phyloP scores from a whole-genome alignment of 2,888 invertebrate species.

The Arrhopalites spinosus region DNA sequence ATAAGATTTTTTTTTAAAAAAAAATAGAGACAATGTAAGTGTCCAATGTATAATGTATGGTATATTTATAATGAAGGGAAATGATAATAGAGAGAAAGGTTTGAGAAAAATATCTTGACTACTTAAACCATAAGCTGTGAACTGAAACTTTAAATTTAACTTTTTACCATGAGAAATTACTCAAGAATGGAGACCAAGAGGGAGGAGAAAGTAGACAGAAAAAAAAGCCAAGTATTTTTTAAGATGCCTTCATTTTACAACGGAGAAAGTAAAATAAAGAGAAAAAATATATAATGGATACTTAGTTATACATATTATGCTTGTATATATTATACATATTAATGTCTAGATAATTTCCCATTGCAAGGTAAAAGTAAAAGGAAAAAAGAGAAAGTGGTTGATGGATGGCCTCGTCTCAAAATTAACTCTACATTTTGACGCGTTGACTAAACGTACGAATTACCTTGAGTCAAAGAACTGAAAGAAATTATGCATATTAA shows the following conservation, averaged over 20 bases:
- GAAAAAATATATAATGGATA: too few species aligned
- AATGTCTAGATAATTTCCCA: slow-evolving; percentile 2
- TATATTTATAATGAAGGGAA: background rate
- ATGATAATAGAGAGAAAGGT: background rate
- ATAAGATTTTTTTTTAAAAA: background rate
- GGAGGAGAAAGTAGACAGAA: background rate
- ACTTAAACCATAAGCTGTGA: background rate
- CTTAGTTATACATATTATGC: too few species aligned
- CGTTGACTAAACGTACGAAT: slow-evolving; percentile 25
- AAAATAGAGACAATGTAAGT: background rate
- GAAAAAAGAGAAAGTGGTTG: background rate
- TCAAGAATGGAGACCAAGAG: background rate
- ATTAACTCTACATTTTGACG: slow-evolving; percentile 28
- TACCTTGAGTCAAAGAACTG: slow-evolving; percentile 28
- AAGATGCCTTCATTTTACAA: background rate
- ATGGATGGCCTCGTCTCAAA: slow-evolving; percentile 25
- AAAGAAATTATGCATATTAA: slow-evolving; percentile 33
- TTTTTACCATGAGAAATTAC: background rate
- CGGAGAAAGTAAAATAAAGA: background rate
- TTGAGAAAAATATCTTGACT: too few species aligned
- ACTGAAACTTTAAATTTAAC: background rate
- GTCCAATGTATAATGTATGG: background rate
- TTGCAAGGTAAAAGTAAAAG: background rate
- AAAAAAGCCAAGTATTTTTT: background rate
- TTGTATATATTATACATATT: background rate